Conservation (phyloP, 2,797 vertebrate genomes). For the Antrozous pallidus region DNA sequence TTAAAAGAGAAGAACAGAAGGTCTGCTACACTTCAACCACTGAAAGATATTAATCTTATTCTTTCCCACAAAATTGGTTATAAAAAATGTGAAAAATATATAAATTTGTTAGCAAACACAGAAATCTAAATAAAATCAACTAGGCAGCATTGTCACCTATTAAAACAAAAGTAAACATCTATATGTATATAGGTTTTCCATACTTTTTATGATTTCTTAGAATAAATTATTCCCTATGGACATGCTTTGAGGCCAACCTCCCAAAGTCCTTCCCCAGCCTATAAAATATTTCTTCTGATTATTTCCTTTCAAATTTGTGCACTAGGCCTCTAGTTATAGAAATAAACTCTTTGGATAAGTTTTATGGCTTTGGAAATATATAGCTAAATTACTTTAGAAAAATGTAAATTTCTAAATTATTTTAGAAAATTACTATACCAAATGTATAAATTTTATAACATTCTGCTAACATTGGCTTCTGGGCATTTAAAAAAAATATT, state of each 20-base stretch:
- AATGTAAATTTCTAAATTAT: too few species aligned
- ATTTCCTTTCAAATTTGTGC: too few species aligned
- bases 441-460: background rate
- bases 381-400: background rate
- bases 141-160: background rate
- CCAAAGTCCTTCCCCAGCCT: too few species aligned
- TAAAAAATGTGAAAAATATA: background rate
- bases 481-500: background rate
- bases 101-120: background rate
- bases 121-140: background rate
- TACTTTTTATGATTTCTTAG: conserved; percentile 14
- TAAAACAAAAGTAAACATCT: background rate
- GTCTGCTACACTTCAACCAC: background rate
- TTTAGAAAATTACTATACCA: background rate
- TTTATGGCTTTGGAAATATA: background rate
- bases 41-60: background rate
- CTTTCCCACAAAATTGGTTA: conserved; percentile 23
- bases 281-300: too few species aligned
- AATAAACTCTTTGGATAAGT: background rate
- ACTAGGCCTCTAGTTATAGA: too few species aligned
- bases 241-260: too few species aligned
- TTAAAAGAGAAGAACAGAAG: background rate
- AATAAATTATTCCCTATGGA: background rate
- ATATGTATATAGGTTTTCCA: background rate
- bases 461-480: background rate